Evolutionary conservation across 2,113 vertebrate genomes (phyloP).

Genomic region (Panthera uncia): DNA sequence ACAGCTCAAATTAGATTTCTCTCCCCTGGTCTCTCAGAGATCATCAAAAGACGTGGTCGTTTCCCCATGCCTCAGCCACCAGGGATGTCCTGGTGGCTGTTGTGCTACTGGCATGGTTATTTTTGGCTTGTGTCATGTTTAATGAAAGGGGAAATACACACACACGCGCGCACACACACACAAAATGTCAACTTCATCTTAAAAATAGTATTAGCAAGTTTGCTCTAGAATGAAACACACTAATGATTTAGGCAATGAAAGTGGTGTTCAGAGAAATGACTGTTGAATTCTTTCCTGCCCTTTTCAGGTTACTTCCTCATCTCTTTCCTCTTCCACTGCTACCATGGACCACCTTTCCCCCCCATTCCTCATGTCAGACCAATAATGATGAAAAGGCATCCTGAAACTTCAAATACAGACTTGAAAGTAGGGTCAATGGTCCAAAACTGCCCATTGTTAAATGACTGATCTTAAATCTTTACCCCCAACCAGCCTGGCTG

Average conservation of each 20-base stretch:
- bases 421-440: not conserved
- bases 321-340: not conserved
- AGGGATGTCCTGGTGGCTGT: not conserved
- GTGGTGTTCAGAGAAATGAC: not conserved
- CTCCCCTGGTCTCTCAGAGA: not conserved
- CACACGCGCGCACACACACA: not conserved
- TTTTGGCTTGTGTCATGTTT: not conserved
- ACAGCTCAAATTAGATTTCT: not conserved
- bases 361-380: not conserved
- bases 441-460: not conserved
- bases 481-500: not conserved
- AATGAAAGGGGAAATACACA: not conserved
- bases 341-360: not conserved
- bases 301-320: not conserved
- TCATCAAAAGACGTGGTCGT: not conserved
- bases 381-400: not conserved
- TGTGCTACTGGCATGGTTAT: not conserved
- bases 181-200: not conserved
- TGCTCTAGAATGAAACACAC: not conserved
- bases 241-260: not conserved
- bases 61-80: not conserved
- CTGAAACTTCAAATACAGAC: not conserved
- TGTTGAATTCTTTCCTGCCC: not conserved
- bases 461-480: not conserved
- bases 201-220: not conserved